Conservation (phyloP, 2,797 vertebrate genomes). For the Enteromius anoplus region DNA sequence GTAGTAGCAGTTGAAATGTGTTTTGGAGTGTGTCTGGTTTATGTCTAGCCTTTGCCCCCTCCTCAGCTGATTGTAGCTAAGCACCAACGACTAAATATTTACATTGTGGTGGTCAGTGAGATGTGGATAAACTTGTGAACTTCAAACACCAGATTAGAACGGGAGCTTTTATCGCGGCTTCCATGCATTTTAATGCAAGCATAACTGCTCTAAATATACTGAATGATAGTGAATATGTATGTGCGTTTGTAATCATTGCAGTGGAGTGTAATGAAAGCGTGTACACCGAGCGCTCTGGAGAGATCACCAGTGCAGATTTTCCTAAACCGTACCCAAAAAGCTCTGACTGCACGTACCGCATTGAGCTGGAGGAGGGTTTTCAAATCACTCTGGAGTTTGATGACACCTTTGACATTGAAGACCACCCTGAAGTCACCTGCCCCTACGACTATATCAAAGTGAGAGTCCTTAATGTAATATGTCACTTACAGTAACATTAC, state of each 20-base stretch:
- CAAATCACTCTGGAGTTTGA: slow-evolving; percentile 86
- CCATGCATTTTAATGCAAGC: neutral
- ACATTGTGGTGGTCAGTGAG: slow-evolving; percentile 52
- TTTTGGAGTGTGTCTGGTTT: slow-evolving; percentile 51
- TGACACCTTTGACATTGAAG: slow-evolving; percentile 88
- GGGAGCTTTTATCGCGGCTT: neutral
- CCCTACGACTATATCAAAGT: slow-evolving; percentile 95
- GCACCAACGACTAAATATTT: slow-evolving; percentile 59
- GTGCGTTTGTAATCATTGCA: slow-evolving; percentile 65
- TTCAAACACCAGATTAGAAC: slow-evolving; percentile 14
- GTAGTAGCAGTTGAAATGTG: slow-evolving; percentile 22
- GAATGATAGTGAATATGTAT: slow-evolving; percentile 21
- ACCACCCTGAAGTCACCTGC: slow-evolving; percentile 89
- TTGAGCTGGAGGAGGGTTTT: slow-evolving; percentile 88
- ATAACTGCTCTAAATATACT: neutral
- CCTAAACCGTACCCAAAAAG: slow-evolving; percentile 92
- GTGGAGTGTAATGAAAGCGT: slow-evolving; percentile 91
- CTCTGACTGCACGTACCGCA: slow-evolving; percentile 86
- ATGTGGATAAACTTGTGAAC: slow-evolving; percentile 54
- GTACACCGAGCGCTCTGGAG: slow-evolving; percentile 84
- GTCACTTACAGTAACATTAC: neutral
- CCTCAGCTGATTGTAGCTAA: slow-evolving; percentile 48
- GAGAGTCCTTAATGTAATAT: neutral
- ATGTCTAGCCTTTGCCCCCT: slow-evolving; percentile 49
- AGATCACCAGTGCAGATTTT: slow-evolving; percentile 85